phyloP scores from a whole-genome alignment of 1,140 invertebrate species.

The Pantala flavescens region DNA sequence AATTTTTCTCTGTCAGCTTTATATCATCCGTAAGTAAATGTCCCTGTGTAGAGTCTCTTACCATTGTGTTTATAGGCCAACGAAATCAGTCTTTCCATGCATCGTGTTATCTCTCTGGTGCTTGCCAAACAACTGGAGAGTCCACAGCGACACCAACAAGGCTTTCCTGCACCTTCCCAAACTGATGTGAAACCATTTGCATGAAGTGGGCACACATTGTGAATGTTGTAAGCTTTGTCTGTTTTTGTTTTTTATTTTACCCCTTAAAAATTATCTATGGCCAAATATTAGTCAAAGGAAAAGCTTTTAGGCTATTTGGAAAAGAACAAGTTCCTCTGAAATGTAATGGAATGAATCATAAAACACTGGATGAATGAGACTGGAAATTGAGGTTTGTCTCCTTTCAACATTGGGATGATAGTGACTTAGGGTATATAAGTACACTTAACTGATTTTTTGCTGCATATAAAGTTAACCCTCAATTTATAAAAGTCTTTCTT shows the following conservation, averaged over 20 bases:
- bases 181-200: not conserved
- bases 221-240: conserved; percentile 17
- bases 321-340: too few relatives aligned
- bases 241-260: conserved; percentile 20
- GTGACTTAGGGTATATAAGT: too few relatives aligned
- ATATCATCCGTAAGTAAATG: conserved; percentile 16
- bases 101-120: conserved; percentile 49
- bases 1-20: not conserved
- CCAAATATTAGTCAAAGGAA: too few relatives aligned
- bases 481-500: too few relatives aligned
- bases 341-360: too few relatives aligned
- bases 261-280: not conserved
- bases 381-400: too few relatives aligned
- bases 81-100: conserved; percentile 45
- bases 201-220: conserved; percentile 11
- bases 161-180: not conserved
- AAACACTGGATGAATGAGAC: too few relatives aligned
- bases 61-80: conserved; percentile 39
- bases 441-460: too few relatives aligned
- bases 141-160: not conserved
- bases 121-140: conserved; percentile 28
- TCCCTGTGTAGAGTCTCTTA: conserved; percentile 12
- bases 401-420: too few relatives aligned
- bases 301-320: too few relatives aligned
- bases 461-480: too few relatives aligned